phyloP scores from a whole-genome alignment of 2,113 vertebrate species.

The Paracanthobrama guichenoti region DNA sequence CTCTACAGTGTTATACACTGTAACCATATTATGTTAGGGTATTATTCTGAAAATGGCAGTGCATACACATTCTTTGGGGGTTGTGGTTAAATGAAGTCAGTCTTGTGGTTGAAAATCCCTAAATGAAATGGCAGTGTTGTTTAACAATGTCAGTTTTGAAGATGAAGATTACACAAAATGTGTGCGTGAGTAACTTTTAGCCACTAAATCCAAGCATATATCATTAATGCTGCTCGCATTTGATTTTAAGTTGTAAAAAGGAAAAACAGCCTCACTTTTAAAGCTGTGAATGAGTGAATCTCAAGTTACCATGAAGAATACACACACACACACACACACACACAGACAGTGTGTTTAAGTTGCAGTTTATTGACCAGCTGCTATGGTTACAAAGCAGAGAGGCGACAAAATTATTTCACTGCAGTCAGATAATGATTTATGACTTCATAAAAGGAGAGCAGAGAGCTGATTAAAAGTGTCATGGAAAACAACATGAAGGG shows the following conservation, averaged over 20 bases:
- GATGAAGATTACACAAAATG: constrained; percentile 7
- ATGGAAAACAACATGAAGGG: constrained; percentile 30
- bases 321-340: constrained; percentile 2
- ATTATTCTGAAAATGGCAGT: constrained; percentile 31
- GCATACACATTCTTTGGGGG: constrained; percentile 2
- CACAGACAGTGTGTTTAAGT: background rate
- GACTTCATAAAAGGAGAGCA: constrained; percentile 23
- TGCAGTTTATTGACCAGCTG: constrained; percentile 23
- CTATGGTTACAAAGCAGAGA: constrained; percentile 33
- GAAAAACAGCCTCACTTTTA: constrained; percentile 8
- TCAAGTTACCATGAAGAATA: background rate
- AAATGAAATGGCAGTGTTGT: constrained; percentile 22
- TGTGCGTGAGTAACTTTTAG: background rate
- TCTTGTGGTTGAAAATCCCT: background rate
- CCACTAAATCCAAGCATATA: background rate
- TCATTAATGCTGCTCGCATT: background rate
- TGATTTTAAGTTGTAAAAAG: constrained; percentile 8
- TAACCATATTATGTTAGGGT: background rate
- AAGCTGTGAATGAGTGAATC: constrained; percentile 26
- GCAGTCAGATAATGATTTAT: constrained; percentile 34
- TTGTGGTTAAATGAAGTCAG: constrained; percentile 14
- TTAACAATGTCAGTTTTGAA: constrained; percentile 8
- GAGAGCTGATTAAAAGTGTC: constrained; percentile 12
- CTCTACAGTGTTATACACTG: background rate
- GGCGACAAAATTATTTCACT: background rate